Percentiles rank a stretch among this genome's conserved stretches.
phyloP scores from a whole-genome alignment of 2,797 vertebrate species.

The Apogon talboti region DNA sequence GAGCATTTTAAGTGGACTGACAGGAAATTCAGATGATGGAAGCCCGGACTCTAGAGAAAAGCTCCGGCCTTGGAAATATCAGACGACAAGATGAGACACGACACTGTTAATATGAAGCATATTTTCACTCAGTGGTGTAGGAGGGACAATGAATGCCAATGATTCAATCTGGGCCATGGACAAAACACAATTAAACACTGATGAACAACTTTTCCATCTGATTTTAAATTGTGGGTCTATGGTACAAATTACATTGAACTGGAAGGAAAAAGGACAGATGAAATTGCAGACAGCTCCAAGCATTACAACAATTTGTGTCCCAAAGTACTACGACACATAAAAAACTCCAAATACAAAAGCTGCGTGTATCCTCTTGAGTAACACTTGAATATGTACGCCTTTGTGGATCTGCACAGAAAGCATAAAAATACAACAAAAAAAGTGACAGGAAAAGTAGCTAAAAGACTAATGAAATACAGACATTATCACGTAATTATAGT shows the following conservation, averaged over 20 bases:
- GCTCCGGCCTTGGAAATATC: conserved; percentile 33
- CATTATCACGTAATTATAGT: not conserved
- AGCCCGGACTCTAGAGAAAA: conserved; percentile 41
- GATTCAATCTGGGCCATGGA: conserved; percentile 29
- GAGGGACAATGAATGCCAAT: conserved; percentile 21
- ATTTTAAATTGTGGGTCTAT: conserved; percentile 20
- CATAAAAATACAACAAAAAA: conserved; percentile 25
- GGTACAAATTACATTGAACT: conserved; percentile 38
- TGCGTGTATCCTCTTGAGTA: conserved; percentile 19
- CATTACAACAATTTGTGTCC: not conserved
- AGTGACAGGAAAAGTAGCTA: conserved; percentile 24
- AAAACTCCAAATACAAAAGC: not conserved
- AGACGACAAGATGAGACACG: conserved; percentile 43
- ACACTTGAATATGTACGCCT: conserved; percentile 36
- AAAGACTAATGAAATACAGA: conserved; percentile 11
- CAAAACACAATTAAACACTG: conserved; percentile 37
- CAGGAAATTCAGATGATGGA: conserved; percentile 56
- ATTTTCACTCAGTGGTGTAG: conserved; percentile 39
- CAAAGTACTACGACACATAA: not conserved
- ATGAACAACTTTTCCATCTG: conserved; percentile 17
- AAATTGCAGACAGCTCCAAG: not conserved
- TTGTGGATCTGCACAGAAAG: conserved; percentile 19
- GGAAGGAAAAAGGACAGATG: conserved; percentile 37
- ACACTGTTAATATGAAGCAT: conserved; percentile 21
- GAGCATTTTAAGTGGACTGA: conserved; percentile 17